phyloP scores from a whole-genome alignment of 2,888 invertebrate species.

The Sisyra nigra region DNA sequence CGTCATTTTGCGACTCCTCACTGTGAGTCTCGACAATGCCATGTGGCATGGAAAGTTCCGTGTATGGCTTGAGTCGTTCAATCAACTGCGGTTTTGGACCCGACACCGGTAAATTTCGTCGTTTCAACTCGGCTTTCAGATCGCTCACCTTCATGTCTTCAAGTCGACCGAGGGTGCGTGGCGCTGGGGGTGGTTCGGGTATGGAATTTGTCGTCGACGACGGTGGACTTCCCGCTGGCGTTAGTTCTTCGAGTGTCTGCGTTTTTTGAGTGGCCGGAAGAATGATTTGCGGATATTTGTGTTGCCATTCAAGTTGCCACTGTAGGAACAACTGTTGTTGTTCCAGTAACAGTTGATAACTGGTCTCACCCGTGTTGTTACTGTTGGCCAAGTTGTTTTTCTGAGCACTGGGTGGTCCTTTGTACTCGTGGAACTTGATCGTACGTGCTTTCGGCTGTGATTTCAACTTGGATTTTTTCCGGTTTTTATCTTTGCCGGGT shows the following conservation, averaged over 20 bases:
- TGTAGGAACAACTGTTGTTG: conserved; percentile 89
- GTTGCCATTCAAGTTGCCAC: conserved; percentile 67
- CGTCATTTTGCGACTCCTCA: conserved; percentile 16
- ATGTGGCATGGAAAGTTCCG: conserved; percentile 27
- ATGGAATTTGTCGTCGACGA: conserved; percentile 28
- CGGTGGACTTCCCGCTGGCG: conserved; percentile 20
- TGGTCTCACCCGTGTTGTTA: conserved; percentile 48
- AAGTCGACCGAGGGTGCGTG: conserved; percentile 45
- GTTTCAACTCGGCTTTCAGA: conserved; percentile 84
- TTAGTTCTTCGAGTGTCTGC: conserved; percentile 7
- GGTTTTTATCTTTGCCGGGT: conserved; percentile 62
- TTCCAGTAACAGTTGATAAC: conserved; percentile 79
- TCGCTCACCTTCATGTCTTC: conserved; percentile 96
- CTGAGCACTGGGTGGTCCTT: conserved; percentile 82
- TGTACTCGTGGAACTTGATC: conserved; percentile 95
- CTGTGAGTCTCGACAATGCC: conserved; percentile 26
- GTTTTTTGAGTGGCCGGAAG: conserved; percentile 51
- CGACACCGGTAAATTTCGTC: conserved; percentile 85
- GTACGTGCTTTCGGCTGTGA: conserved; percentile 66
- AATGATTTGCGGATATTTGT: conserved; percentile 71
- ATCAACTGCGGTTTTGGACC: conserved; percentile 92
- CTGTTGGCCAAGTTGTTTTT: conserved; percentile 45
- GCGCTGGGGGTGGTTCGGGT: conserved; percentile 19
- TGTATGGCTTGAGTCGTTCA: conserved; percentile 70
- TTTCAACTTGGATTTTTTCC: conserved; percentile 70